Evolutionary conservation across 2,797 vertebrate species (phyloP), one percentile per base, ranked within the genome.

Genomic region (Parotocinclus haroldoi): DNA sequence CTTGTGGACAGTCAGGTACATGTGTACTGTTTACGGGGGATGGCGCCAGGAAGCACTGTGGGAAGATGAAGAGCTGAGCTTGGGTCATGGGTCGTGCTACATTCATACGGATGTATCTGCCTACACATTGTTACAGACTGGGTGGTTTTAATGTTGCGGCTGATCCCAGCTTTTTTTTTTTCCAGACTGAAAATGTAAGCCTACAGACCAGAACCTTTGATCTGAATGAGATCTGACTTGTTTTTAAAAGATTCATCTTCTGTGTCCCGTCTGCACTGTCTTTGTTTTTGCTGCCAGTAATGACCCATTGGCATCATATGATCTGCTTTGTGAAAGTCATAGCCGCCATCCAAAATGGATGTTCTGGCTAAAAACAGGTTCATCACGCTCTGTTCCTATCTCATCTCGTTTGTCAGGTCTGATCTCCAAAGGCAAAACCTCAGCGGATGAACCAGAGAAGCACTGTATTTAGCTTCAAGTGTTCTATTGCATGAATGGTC

Each of bases 141-240:
- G n/a, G n/a, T n/a, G n/a, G n/a, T n/a, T n/a, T n/a, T n/a, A n/a
- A n/a, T n/a, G n/a, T n/a, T n/a, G n/a, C 5, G 27, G 27, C 27
- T 27, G 27, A 27, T 27, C 27, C 27, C 27, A 27, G 27, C 27
- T 27, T 2, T 27, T 5, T 2, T 27, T 5, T 27, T 27, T 27
- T 27, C 27, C 5, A 27, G 27, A 5, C 27, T 27, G 27, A 27
- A 27, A 27, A 27, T 27, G 5, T 27, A 27, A 27, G 27, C 27
- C 27, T 27, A 2, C 27, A 5, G 27, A 5, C 27, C 27, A 27
- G 27, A 27, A 27, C 27, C 27, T 27, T 27, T 27, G 27, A 81
- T 68, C 59, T 69, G 60, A 63, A 82, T 69, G 16, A 17, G 46
- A 65, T 73, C 58, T 81, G 76, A 76, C 79, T 76, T 79, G 76